Evolutionary conservation across 2,888 invertebrate species (phyloP), one percentile per base, ranked within the genome.

Genomic region (Ferrisia virgata): DNA sequence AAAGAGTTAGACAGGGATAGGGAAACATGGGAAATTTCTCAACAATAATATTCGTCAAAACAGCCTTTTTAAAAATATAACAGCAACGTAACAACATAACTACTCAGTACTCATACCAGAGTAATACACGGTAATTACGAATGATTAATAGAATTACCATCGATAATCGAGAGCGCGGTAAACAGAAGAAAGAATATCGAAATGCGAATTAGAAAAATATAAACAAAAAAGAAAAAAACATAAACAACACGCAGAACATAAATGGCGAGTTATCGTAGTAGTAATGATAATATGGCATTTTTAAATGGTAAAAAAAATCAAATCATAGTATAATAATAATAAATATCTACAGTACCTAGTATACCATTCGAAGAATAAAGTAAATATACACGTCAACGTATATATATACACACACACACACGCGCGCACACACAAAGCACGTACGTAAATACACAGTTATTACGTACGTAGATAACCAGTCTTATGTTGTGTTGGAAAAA

Each of bases 31-130:
- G n/a, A n/a, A n/a, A 53, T 53, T 76, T 76, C 36, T 76, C 72
- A 76, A 76, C 72, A 76, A 76, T 58, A 58, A 25, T 64, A 28
- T 64, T 76, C 72, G 72, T 76, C 33, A 76, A 76, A 76, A 76
- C 72, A 76, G 72, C 72, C 72, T 76, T 64, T 64, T 76, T 53
- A 53, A 36, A 76, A 76, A 15, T 36, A 64, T 28, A 76, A 36
- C 36, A 76, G 72, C 72, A 36, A 76, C 31, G 36, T 76, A 76
- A 31, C 72, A 76, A 76, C 31, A 64, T 33, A 76, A n/a, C 72
- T 69, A 69, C 13, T 15, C 11, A n/a, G 36, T 69, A 69, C 13
- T 15, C 11, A 72, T 28, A 76, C 28, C 72, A 33, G 33, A 76
- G 25, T 25, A 76, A 13, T 36, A n/a, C 2, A 36, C 18, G 18